Evolutionary conservation across 1,140 invertebrate genomes (phyloP).

Genomic region (Neodiprion fabricii): DNA sequence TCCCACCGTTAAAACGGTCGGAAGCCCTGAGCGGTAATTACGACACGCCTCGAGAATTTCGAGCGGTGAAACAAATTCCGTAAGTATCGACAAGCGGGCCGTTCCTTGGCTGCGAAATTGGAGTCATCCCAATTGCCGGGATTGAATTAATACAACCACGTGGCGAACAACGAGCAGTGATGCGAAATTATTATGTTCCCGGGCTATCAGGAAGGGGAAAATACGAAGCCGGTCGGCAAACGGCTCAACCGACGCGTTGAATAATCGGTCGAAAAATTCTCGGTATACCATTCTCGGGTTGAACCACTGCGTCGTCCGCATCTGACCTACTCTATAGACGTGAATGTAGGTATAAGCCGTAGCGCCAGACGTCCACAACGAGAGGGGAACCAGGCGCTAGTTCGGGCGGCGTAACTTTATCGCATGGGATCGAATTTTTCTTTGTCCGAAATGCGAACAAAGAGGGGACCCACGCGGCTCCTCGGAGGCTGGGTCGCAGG

Average conservation of each 20-base stretch:
- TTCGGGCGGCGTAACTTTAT: conserved; percentile 28
- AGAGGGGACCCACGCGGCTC: conserved; percentile 16
- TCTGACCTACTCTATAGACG: background rate
- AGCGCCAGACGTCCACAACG: background rate
- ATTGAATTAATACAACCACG: too few species aligned
- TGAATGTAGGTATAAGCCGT: background rate
- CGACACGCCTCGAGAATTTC: too few species aligned
- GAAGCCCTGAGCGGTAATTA: too few species aligned
- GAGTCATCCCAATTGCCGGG: too few species aligned
- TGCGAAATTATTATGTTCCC: background rate
- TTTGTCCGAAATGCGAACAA: conserved; percentile 37
- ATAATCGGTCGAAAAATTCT: background rate
- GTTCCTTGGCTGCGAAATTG: too few species aligned
- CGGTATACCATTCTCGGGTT: background rate
- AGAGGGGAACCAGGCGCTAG: background rate
- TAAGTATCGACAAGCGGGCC: too few species aligned
- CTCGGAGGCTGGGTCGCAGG: background rate
- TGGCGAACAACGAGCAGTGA: background rate
- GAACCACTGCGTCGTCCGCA: background rate
- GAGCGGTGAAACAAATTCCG: too few species aligned
- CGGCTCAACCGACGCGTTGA: background rate
- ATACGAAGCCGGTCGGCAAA: background rate
- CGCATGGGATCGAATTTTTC: conserved; percentile 41
- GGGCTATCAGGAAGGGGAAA: too few species aligned
- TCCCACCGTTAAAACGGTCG: too few species aligned